Evolutionary conservation across 2,797 vertebrate genomes (phyloP).

Genomic region (Bradypodion ventrale): DNA sequence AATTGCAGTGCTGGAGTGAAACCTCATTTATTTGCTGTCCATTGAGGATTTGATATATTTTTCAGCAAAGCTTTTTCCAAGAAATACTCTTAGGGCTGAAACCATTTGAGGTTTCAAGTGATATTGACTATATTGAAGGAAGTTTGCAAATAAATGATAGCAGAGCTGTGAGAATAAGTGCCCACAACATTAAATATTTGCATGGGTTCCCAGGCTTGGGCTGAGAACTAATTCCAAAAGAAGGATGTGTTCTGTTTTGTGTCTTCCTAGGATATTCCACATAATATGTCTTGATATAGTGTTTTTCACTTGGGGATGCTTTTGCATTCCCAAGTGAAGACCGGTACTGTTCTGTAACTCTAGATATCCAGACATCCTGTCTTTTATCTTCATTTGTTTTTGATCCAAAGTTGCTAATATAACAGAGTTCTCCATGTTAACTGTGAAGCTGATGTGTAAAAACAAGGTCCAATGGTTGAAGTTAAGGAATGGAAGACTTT

Average conservation of each 20-base stretch:
- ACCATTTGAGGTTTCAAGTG: background rate
- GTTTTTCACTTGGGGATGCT: too few species aligned
- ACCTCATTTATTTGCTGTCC: background rate
- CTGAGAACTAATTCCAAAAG: background rate
- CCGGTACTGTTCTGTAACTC: background rate
- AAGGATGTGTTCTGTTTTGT: background rate
- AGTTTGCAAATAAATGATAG: conserved; percentile 30
- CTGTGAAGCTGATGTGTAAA: background rate
- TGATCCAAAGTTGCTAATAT: background rate
- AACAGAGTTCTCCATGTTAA: background rate
- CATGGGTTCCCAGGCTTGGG: background rate
- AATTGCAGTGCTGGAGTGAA: background rate
- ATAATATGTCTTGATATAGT: background rate
- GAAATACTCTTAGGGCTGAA: background rate
- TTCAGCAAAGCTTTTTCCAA: background rate
- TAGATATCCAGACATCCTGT: background rate
- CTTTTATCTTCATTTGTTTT: background rate
- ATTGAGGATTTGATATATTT: background rate
- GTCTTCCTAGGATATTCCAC: background rate
- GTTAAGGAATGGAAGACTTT: background rate
- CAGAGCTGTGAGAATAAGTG: conserved; percentile 12
- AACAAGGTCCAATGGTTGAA: background rate
- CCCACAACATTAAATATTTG: background rate
- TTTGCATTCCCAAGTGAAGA: too few species aligned
- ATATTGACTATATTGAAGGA: conserved; percentile 11